Evolutionary conservation across 2,113 vertebrate species (phyloP).

Genomic region (Chunga burmeisteri): DNA sequence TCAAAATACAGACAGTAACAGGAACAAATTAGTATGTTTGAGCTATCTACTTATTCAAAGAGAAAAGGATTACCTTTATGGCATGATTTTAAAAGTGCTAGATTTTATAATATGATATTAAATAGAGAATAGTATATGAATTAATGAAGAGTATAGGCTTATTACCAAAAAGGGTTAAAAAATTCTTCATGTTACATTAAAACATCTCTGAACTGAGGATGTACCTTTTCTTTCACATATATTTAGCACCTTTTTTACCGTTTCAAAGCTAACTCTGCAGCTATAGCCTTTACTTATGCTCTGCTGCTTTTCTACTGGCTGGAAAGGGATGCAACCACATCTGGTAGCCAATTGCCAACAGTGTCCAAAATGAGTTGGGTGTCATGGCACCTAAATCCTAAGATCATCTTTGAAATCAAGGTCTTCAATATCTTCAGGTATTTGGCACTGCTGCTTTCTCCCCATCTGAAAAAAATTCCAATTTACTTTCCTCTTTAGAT

Average conservation of each 20-base stretch:
- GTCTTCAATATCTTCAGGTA: slow-evolving; percentile 15
- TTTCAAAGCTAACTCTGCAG: neutral
- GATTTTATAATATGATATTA: neutral
- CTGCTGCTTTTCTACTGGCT: neutral
- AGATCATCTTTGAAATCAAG: slow-evolving; percentile 55
- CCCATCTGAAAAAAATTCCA: slow-evolving; percentile 56
- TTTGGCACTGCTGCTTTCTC: neutral
- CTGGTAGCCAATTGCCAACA: slow-evolving; percentile 11
- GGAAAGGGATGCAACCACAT: neutral
- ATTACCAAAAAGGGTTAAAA: neutral
- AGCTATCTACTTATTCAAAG: neutral
- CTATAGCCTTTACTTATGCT: neutral
- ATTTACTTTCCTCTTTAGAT: slow-evolving; percentile 69
- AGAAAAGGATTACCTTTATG: neutral
- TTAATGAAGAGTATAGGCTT: neutral
- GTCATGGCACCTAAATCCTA: slow-evolving; percentile 37
- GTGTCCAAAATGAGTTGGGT: slow-evolving; percentile 4
- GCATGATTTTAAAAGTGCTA: neutral
- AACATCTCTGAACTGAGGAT: neutral
- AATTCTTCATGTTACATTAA: neutral
- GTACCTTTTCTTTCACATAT: neutral
- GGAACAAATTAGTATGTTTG: neutral
- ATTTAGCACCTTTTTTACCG: neutral
- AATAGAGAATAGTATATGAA: neutral
- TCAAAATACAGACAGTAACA: neutral